A percentile compares a stretch with the other conserved stretches of the same genome.
phyloP scores from a whole-genome alignment of 1,140 invertebrate species.

The Ceratina australensis region DNA sequence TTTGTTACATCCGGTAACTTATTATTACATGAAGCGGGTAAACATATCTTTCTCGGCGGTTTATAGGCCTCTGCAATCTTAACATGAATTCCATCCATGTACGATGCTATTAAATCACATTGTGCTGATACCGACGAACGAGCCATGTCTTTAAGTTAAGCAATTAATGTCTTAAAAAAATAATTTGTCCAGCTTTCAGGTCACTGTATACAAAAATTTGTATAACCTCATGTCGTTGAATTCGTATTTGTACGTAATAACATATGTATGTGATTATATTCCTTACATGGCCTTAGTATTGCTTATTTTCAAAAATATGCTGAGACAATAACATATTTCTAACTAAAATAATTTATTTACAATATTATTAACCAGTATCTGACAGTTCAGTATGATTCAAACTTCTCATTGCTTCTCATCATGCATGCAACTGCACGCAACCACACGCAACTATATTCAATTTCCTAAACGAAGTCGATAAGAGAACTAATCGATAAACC shows the following conservation, averaged over 20 bases:
- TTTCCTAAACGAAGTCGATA: slow-evolving; percentile 14
- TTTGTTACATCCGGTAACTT: slow-evolving; percentile 79
- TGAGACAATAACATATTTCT: slow-evolving; percentile 3
- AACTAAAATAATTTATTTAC: not conserved
- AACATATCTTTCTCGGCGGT: slow-evolving; percentile 85
- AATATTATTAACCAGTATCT: slow-evolving; percentile 3
- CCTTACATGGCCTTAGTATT: not conserved
- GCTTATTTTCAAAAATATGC: not conserved
- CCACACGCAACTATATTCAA: slow-evolving; percentile 27
- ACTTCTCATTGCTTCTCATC: too few species aligned
- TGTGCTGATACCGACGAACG: slow-evolving; percentile 64
- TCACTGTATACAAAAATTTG: not conserved
- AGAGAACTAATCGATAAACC: not conserved
- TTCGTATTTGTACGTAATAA: not conserved
- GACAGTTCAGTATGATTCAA: slow-evolving; percentile 6
- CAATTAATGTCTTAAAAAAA: not conserved
- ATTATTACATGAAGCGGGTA: slow-evolving; percentile 84
- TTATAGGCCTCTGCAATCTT: slow-evolving; percentile 93
- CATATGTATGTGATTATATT: too few species aligned
- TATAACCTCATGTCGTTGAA: slow-evolving; percentile 25
- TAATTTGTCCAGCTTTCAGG: slow-evolving; percentile 7
- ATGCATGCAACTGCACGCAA: too few species aligned
- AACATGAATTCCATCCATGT: slow-evolving; percentile 90
- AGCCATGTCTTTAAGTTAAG: slow-evolving; percentile 63
- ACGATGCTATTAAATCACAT: slow-evolving; percentile 78